A percentile compares a stretch with the other conserved stretches of the same genome.
These are phyloP conservation scores for Drosophila rellima DNA, from an alignment of 2,888 invertebrate genomes.

Conservation along the genomic window DNA sequence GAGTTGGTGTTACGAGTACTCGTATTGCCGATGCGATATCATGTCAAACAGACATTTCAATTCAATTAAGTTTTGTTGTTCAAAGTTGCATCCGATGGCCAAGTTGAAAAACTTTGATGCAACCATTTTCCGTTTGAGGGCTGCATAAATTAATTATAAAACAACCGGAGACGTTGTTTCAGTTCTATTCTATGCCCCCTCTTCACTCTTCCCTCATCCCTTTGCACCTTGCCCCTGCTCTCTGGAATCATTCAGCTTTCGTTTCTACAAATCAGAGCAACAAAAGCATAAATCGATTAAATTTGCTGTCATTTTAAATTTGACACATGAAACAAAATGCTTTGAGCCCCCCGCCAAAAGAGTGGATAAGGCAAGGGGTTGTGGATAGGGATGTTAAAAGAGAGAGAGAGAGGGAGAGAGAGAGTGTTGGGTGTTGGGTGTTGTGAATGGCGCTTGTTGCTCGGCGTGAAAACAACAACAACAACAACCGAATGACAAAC, in stretches of 20 bases:
- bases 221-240: neutral
- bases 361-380: slow-evolving; percentile 7
- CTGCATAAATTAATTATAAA: slow-evolving; percentile 63
- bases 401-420: too few species aligned
- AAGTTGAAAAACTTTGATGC: slow-evolving; percentile 38
- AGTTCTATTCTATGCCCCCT: slow-evolving; percentile 1
- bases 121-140: slow-evolving; percentile 50
- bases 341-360: slow-evolving; percentile 10
- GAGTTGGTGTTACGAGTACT: slow-evolving; percentile 18
- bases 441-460: slow-evolving; percentile 28
- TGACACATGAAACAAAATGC: slow-evolving; percentile 79
- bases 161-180: neutral
- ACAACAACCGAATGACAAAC: slow-evolving; percentile 19
- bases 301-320: slow-evolving; percentile 83
- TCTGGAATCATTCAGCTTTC: slow-evolving; percentile 1
- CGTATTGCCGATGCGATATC: slow-evolving; percentile 53
- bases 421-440: slow-evolving; percentile 1
- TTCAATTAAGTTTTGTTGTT: slow-evolving; percentile 79
- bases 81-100: slow-evolving; percentile 45
- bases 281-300: slow-evolving; percentile 83
- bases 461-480: slow-evolving; percentile 62
- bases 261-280: slow-evolving; percentile 53
- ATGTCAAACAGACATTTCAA: slow-evolving; percentile 80
- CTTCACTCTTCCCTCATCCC: neutral
- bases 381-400: slow-evolving; percentile 25